Evolutionary conservation across 2,888 invertebrate species (phyloP).

Genomic region (Agonopterix heracliana): DNA sequence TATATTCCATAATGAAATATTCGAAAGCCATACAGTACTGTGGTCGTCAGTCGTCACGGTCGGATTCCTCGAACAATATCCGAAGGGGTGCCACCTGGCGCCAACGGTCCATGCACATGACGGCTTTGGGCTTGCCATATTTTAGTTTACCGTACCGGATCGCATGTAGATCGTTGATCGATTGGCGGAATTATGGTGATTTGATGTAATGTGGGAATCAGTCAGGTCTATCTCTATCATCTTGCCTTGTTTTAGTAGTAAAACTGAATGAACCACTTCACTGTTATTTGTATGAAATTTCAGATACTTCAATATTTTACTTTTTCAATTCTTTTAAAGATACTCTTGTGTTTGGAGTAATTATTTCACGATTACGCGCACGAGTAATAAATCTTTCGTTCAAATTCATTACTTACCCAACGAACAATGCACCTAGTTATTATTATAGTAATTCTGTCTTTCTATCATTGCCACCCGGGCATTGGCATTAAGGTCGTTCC

Average conservation of each 20-base stretch:
- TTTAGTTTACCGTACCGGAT: too few relatives aligned
- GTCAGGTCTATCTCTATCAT: too few relatives aligned
- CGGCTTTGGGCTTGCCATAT: conserved; percentile 15
- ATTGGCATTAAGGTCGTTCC: conserved; percentile 42
- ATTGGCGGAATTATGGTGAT: neutral
- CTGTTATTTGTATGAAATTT: too few relatives aligned
- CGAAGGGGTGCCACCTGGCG: conserved; percentile 32
- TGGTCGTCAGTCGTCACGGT: conserved; percentile 47
- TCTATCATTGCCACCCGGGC: conserved; percentile 50
- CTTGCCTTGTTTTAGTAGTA: too few relatives aligned
- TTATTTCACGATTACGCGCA: too few relatives aligned
- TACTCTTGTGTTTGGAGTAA: too few relatives aligned
- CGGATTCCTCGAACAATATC: conserved; percentile 34
- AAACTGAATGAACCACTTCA: too few relatives aligned
- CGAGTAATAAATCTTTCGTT: too few relatives aligned
- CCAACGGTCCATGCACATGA: conserved; percentile 36
- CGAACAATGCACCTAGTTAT: neutral
- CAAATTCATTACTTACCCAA: too few relatives aligned
- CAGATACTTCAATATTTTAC: too few relatives aligned
- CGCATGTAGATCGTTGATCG: neutral
- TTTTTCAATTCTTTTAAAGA: too few relatives aligned
- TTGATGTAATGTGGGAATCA: too few relatives aligned
- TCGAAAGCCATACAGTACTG: conserved; percentile 50
- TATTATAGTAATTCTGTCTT: conserved; percentile 21
- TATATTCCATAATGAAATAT: conserved; percentile 27